Percentiles rank a stretch among this genome's conserved stretches.
These are phyloP conservation scores for Sycophila texana DNA, from an alignment of 2,888 invertebrate genomes.

Conservation along the genomic window DNA sequence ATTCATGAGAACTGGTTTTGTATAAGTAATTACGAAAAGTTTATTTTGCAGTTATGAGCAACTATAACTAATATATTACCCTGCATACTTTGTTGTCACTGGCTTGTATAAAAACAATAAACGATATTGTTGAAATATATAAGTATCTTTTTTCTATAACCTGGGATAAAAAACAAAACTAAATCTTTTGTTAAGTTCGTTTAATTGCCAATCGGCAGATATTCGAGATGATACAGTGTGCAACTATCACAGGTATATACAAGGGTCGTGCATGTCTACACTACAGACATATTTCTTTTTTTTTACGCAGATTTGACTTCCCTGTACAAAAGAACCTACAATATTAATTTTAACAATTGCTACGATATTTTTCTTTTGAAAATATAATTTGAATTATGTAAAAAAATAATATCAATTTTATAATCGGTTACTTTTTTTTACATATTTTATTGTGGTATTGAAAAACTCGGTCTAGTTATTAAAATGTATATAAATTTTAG, in stretches of 20 bases:
- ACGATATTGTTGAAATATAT: slow-evolving; percentile 49
- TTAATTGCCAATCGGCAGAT: slow-evolving; percentile 57
- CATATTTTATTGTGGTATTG: not conserved
- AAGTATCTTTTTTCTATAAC: slow-evolving; percentile 28
- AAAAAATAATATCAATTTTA: not conserved
- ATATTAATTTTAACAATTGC: too few relatives aligned
- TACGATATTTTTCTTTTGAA: not conserved
- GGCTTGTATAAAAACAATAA: slow-evolving; percentile 52
- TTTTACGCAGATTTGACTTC: slow-evolving; percentile 35
- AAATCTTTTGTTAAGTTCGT: slow-evolving; percentile 45
- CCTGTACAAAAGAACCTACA: slow-evolving; percentile 49
- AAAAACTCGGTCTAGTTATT: not conserved
- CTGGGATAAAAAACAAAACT: slow-evolving; percentile 49
- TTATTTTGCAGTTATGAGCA: slow-evolving; percentile 35
- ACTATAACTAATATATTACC: slow-evolving; percentile 37
- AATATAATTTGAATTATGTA: not conserved
- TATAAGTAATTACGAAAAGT: slow-evolving; percentile 14
- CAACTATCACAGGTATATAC: slow-evolving; percentile 70
- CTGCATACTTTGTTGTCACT: slow-evolving; percentile 49
- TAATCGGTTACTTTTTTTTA: not conserved
- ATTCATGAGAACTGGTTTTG: not conserved
- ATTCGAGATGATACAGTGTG: slow-evolving; percentile 63
- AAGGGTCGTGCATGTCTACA: slow-evolving; percentile 60
- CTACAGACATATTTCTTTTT: slow-evolving; percentile 41
- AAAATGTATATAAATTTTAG: slow-evolving; percentile 3